Conservation (phyloP, 2,888 invertebrate genomes). For the Lasius fuliginosus region DNA sequence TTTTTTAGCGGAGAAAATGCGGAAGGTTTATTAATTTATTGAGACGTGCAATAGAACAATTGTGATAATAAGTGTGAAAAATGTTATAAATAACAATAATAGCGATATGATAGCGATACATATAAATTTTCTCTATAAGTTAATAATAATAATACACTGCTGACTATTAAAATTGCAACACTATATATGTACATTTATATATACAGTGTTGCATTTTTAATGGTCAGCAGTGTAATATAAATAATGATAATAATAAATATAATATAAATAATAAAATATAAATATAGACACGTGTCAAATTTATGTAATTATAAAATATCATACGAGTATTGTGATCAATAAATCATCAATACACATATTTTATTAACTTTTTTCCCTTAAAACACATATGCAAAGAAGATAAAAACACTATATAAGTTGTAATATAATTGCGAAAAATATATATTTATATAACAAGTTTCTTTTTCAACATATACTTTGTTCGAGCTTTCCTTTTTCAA, state of each 20-base stretch:
- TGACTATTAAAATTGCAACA: neutral
- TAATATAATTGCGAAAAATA: neutral
- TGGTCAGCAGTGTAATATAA: neutral
- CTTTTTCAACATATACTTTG: neutral
- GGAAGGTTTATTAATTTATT: slow-evolving; percentile 3
- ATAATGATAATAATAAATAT: neutral
- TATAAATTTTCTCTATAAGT: neutral
- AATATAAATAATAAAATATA: neutral
- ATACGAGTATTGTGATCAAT: slow-evolving; percentile 20
- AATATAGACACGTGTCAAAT: slow-evolving; percentile 15
- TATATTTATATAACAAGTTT: neutral
- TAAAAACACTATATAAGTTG: neutral
- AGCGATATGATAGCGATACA: neutral
- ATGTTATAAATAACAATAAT: neutral
- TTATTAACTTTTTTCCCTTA: neutral
- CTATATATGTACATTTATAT: neutral
- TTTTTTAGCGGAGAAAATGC: slow-evolving; percentile 19
- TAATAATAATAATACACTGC: neutral
- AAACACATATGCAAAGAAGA: neutral
- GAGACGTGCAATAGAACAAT: slow-evolving; percentile 19
- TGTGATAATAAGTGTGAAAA: slow-evolving; percentile 13
- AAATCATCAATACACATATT: slow-evolving; percentile 18
- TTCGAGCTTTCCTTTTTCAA: neutral
- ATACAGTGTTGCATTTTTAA: neutral
- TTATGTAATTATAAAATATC: neutral